A percentile compares a stretch with the other conserved stretches of the same genome.
Evolutionary conservation across 1,140 invertebrate genomes (phyloP).

Genomic region (Muscidifurax raptorellus): DNA sequence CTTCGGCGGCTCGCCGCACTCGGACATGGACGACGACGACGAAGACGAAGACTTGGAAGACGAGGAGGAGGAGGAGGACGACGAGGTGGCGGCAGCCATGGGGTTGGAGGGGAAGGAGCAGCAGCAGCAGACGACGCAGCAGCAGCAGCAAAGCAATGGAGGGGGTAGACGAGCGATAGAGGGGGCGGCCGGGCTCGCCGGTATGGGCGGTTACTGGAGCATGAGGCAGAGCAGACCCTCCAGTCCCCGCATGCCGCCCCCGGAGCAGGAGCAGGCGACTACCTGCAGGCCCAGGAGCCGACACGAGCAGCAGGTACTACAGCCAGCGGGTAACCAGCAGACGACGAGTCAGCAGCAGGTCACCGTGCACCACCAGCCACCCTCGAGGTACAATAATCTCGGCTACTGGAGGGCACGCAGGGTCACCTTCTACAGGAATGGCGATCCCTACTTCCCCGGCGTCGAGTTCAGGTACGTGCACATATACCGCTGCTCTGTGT

Average conservation of each 20-base stretch:
- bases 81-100: slow-evolving; percentile 59
- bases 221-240: slow-evolving; percentile 74
- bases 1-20: slow-evolving; percentile 55
- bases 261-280: slow-evolving; percentile 75
- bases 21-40: slow-evolving; percentile 55
- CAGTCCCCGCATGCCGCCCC: slow-evolving; percentile 77
- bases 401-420: slow-evolving; percentile 90
- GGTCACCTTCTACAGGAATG: slow-evolving; percentile 95
- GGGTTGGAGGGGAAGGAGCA: slow-evolving; percentile 55
- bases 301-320: slow-evolving; percentile 67
- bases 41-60: slow-evolving; percentile 52
- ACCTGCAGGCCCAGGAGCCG: slow-evolving; percentile 83
- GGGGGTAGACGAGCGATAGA: slow-evolving; percentile 58
- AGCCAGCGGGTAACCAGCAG: slow-evolving; percentile 66
- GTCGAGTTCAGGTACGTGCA: slow-evolving; percentile 83
- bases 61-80: slow-evolving; percentile 61
- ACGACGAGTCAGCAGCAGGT: slow-evolving; percentile 63
- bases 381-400: slow-evolving; percentile 84
- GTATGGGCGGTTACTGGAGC: slow-evolving; percentile 77
- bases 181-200: slow-evolving; percentile 68
- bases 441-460: slow-evolving; percentile 92
- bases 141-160: slow-evolving; percentile 57
- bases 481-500: neutral
- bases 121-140: slow-evolving; percentile 56
- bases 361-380: slow-evolving; percentile 71